Conservation (phyloP, 1,140 invertebrate species). For the Aphaenogaster rudis region DNA sequence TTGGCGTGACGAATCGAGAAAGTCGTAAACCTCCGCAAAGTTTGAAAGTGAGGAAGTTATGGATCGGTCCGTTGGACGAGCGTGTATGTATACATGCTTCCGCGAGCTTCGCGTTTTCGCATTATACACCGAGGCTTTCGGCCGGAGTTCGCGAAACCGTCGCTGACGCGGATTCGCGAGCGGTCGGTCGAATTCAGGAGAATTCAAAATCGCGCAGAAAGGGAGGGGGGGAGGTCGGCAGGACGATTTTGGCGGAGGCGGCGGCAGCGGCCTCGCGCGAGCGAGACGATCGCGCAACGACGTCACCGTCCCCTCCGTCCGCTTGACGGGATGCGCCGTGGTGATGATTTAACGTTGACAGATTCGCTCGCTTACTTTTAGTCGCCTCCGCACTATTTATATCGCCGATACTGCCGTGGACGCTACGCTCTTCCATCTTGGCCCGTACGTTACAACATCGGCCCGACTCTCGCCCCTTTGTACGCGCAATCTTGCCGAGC, state of each 20-base stretch:
- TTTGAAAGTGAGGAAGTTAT: neutral
- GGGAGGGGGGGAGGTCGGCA: too few species aligned
- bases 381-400: conserved; percentile 86
- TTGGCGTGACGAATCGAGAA: neutral
- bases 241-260: neutral
- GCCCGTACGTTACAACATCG: conserved; percentile 84
- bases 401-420: conserved; percentile 86
- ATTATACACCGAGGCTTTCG: neutral
- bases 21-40: neutral
- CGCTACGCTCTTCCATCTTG: conserved; percentile 87
- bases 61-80: neutral
- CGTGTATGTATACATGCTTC: neutral
- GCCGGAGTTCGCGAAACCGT: neutral
- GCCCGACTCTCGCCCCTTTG: conserved; percentile 63
- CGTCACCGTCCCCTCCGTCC: neutral
- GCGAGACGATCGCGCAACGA: neutral
- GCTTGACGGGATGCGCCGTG: neutral
- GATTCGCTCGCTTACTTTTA: conserved; percentile 75
- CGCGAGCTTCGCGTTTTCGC: neutral
- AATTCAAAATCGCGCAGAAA: neutral
- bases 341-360: conserved; percentile 26
- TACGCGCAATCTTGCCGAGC: conserved; percentile 49
- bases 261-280: neutral
- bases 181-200: neutral
- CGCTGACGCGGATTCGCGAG: neutral